phyloP scores from a whole-genome alignment of 1,140 invertebrate species.

The Samia ricini region DNA sequence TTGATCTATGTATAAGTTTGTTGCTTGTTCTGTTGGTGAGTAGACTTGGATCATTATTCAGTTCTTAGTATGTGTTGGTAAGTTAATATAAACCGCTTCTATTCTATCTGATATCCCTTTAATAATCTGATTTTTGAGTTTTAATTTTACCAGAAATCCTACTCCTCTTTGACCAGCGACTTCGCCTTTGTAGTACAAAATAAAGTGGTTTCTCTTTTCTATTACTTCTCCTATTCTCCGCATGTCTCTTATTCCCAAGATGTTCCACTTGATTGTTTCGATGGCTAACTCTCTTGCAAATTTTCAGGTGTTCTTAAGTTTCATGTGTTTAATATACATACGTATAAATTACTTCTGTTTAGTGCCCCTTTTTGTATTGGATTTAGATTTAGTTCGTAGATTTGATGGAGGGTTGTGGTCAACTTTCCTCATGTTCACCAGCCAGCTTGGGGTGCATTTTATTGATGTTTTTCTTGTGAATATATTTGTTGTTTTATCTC shows the following conservation, averaged over 20 bases:
- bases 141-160: conserved; percentile 32
- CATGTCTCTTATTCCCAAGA: conserved; percentile 36
- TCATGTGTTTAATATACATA: conserved; percentile 29
- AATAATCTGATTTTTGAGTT: conserved; percentile 23
- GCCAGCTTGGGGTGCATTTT: conserved; percentile 12
- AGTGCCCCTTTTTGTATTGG: conserved; percentile 10
- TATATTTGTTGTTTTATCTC: conserved; percentile 4
- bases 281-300: conserved; percentile 24
- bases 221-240: conserved; percentile 34
- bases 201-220: conserved; percentile 20
- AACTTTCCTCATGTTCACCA: conserved; percentile 12
- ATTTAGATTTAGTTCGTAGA: background rate
- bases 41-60: conserved; percentile 39
- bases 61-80: conserved; percentile 18
- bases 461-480: conserved; percentile 1
- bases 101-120: conserved; percentile 28
- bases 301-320: conserved; percentile 32
- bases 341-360: conserved; percentile 20
- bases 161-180: conserved; percentile 28
- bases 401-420: conserved; percentile 19
- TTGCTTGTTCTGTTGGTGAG: conserved; percentile 35
- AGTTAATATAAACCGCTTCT: conserved; percentile 16
- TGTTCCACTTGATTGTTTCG: conserved; percentile 28
- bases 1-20: conserved; percentile 13
- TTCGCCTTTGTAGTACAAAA: conserved; percentile 33